These are phyloP conservation scores for Nomada flava DNA, from an alignment of 2,888 invertebrate species.

Conservation along the genomic window DNA sequence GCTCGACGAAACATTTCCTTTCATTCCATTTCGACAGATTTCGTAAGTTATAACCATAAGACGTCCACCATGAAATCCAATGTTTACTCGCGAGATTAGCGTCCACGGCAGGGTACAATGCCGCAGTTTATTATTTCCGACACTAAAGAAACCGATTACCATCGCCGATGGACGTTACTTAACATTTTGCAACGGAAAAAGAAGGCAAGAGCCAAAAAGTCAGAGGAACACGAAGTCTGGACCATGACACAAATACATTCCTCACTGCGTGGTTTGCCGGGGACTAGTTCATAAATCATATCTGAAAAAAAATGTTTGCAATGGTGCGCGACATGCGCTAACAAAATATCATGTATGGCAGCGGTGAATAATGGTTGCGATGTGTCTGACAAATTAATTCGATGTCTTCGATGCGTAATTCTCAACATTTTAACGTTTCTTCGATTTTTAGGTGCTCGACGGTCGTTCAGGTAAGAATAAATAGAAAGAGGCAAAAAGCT, in stretches of 20 bases:
- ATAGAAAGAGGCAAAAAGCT: constrained; percentile 9
- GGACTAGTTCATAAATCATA: constrained; percentile 68
- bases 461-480: neutral
- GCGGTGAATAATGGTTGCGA: constrained; percentile 61
- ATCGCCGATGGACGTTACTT: constrained; percentile 61
- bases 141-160: constrained; percentile 61
- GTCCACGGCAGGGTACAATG: constrained; percentile 61
- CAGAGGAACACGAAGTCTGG: constrained; percentile 43
- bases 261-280: constrained; percentile 58
- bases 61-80: constrained; percentile 55
- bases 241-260: constrained; percentile 68
- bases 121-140: constrained; percentile 68
- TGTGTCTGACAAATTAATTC: constrained; percentile 62
- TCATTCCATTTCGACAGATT: constrained; percentile 23
- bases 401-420: constrained; percentile 44
- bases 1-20: neutral
- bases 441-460: constrained; percentile 23
- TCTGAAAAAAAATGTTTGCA: constrained; percentile 53
- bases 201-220: constrained; percentile 35
- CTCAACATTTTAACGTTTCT: constrained; percentile 30
- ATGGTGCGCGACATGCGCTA: constrained; percentile 55
- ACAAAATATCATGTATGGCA: constrained; percentile 49
- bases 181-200: constrained; percentile 57
- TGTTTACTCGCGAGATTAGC: constrained; percentile 69
- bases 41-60: constrained; percentile 46